Conservation (phyloP, 2,888 invertebrate species). For the Cryptocephalus primarius region DNA sequence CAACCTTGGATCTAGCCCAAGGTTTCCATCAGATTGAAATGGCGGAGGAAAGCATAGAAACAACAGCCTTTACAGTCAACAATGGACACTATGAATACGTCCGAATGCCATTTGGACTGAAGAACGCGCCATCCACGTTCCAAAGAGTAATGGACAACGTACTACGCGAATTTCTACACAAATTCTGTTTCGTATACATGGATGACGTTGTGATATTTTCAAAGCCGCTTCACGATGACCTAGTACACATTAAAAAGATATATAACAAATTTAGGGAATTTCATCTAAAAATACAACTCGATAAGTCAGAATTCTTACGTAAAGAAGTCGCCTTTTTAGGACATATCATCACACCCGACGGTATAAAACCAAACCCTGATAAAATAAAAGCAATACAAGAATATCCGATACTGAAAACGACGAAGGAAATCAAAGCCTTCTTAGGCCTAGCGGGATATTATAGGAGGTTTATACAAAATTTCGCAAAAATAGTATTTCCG, state of each 20-base stretch:
- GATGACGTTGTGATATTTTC: constrained; percentile 17
- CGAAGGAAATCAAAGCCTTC: constrained; percentile 24
- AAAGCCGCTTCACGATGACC: constrained; percentile 7
- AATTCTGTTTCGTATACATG: constrained; percentile 15
- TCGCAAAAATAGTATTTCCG: constrained; percentile 21
- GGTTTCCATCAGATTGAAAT: no score
- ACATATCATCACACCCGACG: constrained; percentile 4
- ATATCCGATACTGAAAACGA: constrained; percentile 21
- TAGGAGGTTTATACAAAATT: constrained; percentile 18
- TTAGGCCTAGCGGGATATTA: constrained; percentile 24
- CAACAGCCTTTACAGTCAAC: no score
- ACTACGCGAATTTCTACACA: constrained; percentile 11
- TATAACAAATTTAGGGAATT: constrained; percentile 9
- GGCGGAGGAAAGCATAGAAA: no score
- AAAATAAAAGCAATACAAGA: no score
- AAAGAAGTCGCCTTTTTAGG: constrained; percentile 11
- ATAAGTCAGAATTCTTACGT: no score
- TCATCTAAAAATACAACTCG: constrained; percentile 15
- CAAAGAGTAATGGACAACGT: no score
- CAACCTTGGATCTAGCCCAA: no score
- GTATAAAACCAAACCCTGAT: no score
- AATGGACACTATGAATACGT: no score
- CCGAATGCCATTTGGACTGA: no score
- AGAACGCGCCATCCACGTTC: no score
- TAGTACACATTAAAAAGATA: constrained; percentile 6